Evolutionary conservation across 2,113 vertebrate genomes (phyloP).

Genomic region (Eulemur macaco): DNA sequence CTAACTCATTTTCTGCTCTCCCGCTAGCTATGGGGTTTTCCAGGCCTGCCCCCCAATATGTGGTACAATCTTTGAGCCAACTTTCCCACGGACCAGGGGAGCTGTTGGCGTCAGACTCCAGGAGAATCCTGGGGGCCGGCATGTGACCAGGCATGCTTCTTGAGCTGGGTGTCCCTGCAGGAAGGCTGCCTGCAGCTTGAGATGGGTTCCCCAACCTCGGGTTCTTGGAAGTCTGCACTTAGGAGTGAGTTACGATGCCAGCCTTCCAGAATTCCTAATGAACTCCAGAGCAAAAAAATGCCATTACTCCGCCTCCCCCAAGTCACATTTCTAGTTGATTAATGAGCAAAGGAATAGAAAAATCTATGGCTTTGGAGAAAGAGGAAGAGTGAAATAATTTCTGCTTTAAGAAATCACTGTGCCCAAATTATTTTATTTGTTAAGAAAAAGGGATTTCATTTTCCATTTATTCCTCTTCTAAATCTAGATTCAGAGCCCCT

Average conservation of each 20-base stretch:
- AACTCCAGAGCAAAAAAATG: neutral
- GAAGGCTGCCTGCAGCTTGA: neutral
- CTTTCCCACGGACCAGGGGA: neutral
- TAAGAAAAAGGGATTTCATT: neutral
- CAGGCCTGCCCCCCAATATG: neutral
- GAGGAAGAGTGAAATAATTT: neutral
- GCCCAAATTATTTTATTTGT: constrained; percentile 3
- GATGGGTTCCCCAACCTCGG: neutral
- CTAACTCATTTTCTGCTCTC: neutral
- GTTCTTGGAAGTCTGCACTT: neutral
- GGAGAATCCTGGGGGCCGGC: neutral
- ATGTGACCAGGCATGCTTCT: neutral
- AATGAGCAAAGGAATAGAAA: neutral
- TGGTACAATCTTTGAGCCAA: neutral
- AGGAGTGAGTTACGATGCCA: neutral
- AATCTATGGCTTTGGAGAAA: neutral
- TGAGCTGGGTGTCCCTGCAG: neutral
- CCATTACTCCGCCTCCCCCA: neutral
- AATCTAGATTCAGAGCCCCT: neutral
- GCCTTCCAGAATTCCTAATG: constrained; percentile 9
- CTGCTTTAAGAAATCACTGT: neutral
- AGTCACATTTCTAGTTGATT: neutral
- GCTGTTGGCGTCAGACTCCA: neutral
- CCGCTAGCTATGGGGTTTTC: neutral
- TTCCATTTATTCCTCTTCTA: neutral